Conservation (phyloP, 1,140 invertebrate species). For the Caenorhabditis elegans region DNA sequence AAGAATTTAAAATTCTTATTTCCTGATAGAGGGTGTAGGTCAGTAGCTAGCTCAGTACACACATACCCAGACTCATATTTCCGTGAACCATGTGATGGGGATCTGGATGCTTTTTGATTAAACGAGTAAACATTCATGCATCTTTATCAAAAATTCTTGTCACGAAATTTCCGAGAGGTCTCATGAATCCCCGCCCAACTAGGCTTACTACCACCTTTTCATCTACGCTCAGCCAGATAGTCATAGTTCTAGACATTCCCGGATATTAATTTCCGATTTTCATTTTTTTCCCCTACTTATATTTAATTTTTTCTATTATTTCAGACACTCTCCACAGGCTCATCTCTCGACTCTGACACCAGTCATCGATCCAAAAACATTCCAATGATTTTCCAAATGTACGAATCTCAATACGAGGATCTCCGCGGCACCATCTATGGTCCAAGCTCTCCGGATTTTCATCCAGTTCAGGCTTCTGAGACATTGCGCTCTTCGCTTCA, state of each 20-base stretch:
- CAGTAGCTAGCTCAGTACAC: too few relatives aligned
- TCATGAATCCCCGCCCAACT: not conserved
- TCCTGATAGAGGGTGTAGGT: too few relatives aligned
- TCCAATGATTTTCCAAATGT: slow-evolving; percentile 53
- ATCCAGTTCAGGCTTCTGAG: slow-evolving; percentile 45
- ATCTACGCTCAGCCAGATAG: not conserved
- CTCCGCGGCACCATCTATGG: slow-evolving; percentile 50
- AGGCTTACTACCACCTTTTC: not conserved
- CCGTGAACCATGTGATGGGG: too few relatives aligned
- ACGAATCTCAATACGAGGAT: slow-evolving; percentile 51
- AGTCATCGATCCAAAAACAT: slow-evolving; percentile 42
- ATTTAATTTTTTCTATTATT: not conserved
- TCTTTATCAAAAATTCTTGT: not conserved
- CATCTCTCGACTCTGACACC: slow-evolving; percentile 35
- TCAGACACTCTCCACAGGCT: slow-evolving; percentile 35
- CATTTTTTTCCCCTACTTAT: not conserved
- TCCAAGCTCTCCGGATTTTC: slow-evolving; percentile 47
- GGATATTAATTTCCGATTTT: too few relatives aligned
- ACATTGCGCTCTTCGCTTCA: slow-evolving; percentile 38
- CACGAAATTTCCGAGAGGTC: not conserved
- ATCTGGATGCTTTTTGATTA: too few relatives aligned
- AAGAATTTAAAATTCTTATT: too few relatives aligned
- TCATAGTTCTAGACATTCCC: not conserved
- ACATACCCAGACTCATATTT: too few relatives aligned
- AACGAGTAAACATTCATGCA: too few relatives aligned